phyloP scores from a whole-genome alignment of 23 tunicate species.

The Phallusia fumigata region DNA sequence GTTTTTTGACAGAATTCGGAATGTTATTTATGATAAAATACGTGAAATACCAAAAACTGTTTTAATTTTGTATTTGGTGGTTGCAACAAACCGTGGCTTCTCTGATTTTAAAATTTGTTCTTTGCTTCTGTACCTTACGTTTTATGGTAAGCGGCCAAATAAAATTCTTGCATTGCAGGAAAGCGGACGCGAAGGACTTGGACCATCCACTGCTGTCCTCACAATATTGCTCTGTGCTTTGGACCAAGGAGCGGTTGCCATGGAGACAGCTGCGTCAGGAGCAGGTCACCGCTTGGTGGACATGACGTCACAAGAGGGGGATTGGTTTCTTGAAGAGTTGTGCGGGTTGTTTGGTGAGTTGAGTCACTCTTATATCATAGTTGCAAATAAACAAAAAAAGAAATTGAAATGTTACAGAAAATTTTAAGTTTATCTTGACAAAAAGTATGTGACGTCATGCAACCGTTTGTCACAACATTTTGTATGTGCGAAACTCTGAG shows the following conservation, averaged over 20 bases:
- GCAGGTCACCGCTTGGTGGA: slow-evolving; percentile 94
- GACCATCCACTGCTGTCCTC: slow-evolving; percentile 42
- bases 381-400: too few species aligned
- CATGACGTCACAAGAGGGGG: slow-evolving; percentile 94
- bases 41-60: not conserved
- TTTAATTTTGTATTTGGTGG: not conserved
- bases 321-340: slow-evolving; percentile 98
- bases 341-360: slow-evolving; percentile 70
- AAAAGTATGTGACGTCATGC: too few species aligned
- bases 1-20: too few species aligned
- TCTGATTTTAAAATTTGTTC: not conserved
- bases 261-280: slow-evolving; percentile 85
- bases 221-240: slow-evolving; percentile 51
- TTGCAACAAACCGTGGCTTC: not conserved
- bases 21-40: too few species aligned
- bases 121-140: not conserved
- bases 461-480: too few species aligned
- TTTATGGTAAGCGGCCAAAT: not conserved
- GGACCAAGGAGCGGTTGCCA: slow-evolving; percentile 69
- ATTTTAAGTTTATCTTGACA: too few species aligned
- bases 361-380: too few species aligned
- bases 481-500: too few species aligned
- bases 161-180: slow-evolving; percentile 18
- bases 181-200: slow-evolving; percentile 57
- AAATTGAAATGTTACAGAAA: too few species aligned